Base-by-base conservation (phyloP, 2,797 vertebrate species). In the Paratrypauchen microcephalus region DNA sequence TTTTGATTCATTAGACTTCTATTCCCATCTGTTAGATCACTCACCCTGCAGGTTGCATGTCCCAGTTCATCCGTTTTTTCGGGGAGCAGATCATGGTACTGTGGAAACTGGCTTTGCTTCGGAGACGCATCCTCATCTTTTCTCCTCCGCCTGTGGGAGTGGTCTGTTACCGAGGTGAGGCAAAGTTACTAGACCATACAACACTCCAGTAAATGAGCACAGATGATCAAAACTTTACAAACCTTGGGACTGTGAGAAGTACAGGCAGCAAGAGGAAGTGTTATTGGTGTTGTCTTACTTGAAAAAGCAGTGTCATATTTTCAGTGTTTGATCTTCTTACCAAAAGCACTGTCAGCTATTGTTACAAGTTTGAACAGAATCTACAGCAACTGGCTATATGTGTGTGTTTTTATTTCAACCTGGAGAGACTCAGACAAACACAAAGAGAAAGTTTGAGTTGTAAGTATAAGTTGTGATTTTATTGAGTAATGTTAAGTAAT, bases 31-130 rank as follows among this genome's bases (percentile, higher is more conserved):
- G 70, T 23, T 88, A 98, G 96, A 98, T 98, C 91, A 97, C 96
- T 47, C 97, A 98, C 85, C 97, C 97, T 0, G 96, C 96, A 9
- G 96, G 97, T 80, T 98, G 97, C 66, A 97, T 98, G 97, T 98
- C 97, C 81, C 97, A 98, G 93, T 98, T 98, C 87, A 97, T 97
- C 83, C 95, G 96, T 83, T 98, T 98, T 91, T 98, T 98, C 0
- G 97, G 96, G 4, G 97, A 98, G 82, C 97, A 97, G 90, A 97
- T 98, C 89, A 95, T 98, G 66, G 92, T 96, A 62, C 94, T 98
- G 73, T 98, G 97, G 97, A 98, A 98, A 75, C 94, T 98, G 57
- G 96, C 97, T 77, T 92, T 98, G 72, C 94, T 98, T 58, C 93
- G 96, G 73, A 94, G 96, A 84, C 96, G 97, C 74, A 97, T 98